These are phyloP conservation scores for Pseudomugil gertrudae DNA, from an alignment of 2,797 vertebrate genomes.

Conservation along the genomic window DNA sequence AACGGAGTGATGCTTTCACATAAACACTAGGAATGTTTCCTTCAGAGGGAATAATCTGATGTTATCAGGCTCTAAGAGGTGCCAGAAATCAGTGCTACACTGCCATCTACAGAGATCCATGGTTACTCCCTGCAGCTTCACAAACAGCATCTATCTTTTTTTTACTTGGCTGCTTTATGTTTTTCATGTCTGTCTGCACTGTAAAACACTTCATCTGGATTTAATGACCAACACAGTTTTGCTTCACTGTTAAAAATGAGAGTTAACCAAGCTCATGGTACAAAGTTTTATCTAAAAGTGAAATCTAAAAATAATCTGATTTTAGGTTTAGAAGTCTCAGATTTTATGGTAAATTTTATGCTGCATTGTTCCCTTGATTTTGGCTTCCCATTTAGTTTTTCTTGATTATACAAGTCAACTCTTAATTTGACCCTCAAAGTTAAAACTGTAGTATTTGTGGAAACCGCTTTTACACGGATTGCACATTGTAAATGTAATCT, in stretches of 20 bases:
- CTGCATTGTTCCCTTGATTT: neutral
- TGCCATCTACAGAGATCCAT: slow-evolving; percentile 76
- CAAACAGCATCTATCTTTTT: neutral
- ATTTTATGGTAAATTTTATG: neutral
- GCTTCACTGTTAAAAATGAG: neutral
- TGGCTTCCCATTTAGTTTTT: neutral
- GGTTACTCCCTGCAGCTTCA: slow-evolving; percentile 33
- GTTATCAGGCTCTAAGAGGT: slow-evolving; percentile 25
- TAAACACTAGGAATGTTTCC: slow-evolving; percentile 29
- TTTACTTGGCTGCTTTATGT: neutral
- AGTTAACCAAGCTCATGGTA: neutral
- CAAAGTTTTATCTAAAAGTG: neutral
- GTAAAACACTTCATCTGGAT: neutral
- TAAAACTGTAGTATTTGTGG: neutral
- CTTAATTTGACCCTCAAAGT: neutral
- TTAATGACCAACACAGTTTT: neutral
- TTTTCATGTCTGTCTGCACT: neutral
- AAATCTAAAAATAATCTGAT: neutral
- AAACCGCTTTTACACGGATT: neutral
- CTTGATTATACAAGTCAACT: neutral
- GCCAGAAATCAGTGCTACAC: slow-evolving; percentile 62
- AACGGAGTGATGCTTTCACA: slow-evolving; percentile 29
- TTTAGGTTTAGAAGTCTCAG: neutral
- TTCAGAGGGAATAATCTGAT: slow-evolving; percentile 47
- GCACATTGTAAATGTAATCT: neutral